Evolutionary conservation across 2,888 invertebrate genomes (phyloP), one percentile per base, ranked within the genome.

Genomic region (Cantharis nigra): DNA sequence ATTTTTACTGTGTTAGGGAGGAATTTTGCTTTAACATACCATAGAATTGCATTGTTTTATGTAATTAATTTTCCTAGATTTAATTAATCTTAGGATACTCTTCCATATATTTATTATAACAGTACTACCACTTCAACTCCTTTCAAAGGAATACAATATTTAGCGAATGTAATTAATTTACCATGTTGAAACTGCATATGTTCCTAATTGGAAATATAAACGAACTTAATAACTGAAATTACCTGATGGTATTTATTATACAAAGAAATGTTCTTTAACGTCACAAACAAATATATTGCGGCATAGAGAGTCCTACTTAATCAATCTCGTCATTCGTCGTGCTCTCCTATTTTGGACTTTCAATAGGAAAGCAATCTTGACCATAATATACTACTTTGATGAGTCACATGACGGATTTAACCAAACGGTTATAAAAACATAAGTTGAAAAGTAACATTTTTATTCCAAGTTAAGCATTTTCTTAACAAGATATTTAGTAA

Each of bases 251-350:
- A n/a, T 74, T n/a, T 63, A 77, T 16, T 74, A 63, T 69, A 23
- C 20, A 63, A 9, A 77, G 62, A 73, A 77, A 77, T 49, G 16
- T 74, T 63, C 71, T 77, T 77, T 77, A 69, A 77, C 69, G 74
- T 77, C 77, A 77, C 28, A 30, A 71, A 69, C 78, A 78, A 74
- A 70, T 70, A 70, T 72, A 75, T 73, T 76, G 75, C 76, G 71
- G 26, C 13, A 64, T 69, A 67, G 62, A 67, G 62, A 69, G 49
- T 67, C 26, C 67, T 69, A 72, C 69, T 78, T 78, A 76, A 78
- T 76, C 78, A 78, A 78, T 33, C 76, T 69, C 70, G 20, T 18
- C n/a, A 67, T 7, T 49, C 75, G 69, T 20, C 73, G 69, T 69
- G 20, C 69, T 69, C 63, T 16, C 63, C 74, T 69, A 69, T 69